Evolutionary conservation across 30 jellyfish, hydroid and myxozoan species (phyloP), one percentile per base, ranked within the genome.

Genomic region (Hydra vulgaris): DNA sequence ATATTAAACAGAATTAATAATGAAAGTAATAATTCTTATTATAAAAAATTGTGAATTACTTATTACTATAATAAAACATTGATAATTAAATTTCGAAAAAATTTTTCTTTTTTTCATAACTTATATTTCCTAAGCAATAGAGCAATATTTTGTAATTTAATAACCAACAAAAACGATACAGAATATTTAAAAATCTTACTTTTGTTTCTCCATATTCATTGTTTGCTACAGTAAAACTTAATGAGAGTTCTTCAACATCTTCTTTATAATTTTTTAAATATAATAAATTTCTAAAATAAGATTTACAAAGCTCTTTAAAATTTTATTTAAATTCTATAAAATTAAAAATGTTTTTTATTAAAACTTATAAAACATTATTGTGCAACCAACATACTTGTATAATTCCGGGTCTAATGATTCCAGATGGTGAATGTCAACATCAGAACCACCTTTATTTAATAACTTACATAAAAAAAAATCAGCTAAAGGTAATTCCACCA

Each of bases 401-500:
- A 92, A 88, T 25, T 87, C 95, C 8, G 98, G 98, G 71, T 92
- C 98, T 0, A 92, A 83, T 0, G 95, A 80, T 78, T 92, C 98
- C 21, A 92, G 85, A 67, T 92, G 96, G 73, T 92, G 96, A 72
- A 92, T 92, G 84, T 92, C 98, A 1, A 92, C 95, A 81, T 92
- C 98, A 23, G 98, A 88, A 81, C 92, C 92, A 15, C 80, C 91
- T 52, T 80, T 83, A 83, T 84, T 92, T 61, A 92, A 69, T 22
- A 92, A 72, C 77, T 92, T 92, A 82, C 98, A 92, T 71, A 92
- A 88, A 82, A 92, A 92, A 70, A 92, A 92, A 53, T 90, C 96
- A 26, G 98, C 98, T 78, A 87, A 83, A 26, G 98, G 98, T 88
- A 92, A 72, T 77, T 92, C 98, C 25, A 92, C 95, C 98, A 92